A percentile compares a stretch with the other conserved stretches of the same genome.
phyloP scores from a whole-genome alignment of 2,113 vertebrate genomes.

The Aix galericulata region DNA sequence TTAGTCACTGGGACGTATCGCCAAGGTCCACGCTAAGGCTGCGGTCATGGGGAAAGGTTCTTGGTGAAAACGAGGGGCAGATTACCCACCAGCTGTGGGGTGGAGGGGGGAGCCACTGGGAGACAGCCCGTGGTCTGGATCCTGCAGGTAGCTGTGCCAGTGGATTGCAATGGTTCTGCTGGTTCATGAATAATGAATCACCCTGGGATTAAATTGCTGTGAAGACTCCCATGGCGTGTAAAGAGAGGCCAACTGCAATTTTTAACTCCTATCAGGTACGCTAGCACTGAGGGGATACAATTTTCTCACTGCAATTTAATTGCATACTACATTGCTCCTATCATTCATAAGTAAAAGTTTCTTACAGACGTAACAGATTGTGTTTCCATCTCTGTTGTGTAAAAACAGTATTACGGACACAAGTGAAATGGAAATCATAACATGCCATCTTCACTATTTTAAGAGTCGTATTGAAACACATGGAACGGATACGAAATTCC shows the following conservation, averaged over 20 bases:
- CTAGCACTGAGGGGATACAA: background rate
- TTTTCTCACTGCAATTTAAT: background rate
- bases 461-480: constrained; percentile 33
- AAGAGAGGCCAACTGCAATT: background rate
- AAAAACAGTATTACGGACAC: constrained; percentile 44
- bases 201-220: background rate
- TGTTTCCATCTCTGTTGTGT: constrained; percentile 54
- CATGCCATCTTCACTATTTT: constrained; percentile 37
- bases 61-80: background rate
- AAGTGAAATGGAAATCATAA: background rate
- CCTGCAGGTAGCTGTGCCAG: background rate
- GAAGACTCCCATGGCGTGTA: background rate
- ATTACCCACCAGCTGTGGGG: background rate
- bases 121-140: background rate
- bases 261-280: background rate
- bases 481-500: constrained; percentile 28
- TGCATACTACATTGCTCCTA: background rate
- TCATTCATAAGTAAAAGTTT: constrained; percentile 44
- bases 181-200: background rate
- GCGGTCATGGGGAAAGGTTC: fast-evolving
- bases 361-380: constrained; percentile 58
- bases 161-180: background rate
- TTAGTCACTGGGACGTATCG: background rate
- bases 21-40: background rate
- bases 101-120: background rate